phyloP scores from a whole-genome alignment of 1,140 invertebrate genomes.

The Megalopta genalis region DNA sequence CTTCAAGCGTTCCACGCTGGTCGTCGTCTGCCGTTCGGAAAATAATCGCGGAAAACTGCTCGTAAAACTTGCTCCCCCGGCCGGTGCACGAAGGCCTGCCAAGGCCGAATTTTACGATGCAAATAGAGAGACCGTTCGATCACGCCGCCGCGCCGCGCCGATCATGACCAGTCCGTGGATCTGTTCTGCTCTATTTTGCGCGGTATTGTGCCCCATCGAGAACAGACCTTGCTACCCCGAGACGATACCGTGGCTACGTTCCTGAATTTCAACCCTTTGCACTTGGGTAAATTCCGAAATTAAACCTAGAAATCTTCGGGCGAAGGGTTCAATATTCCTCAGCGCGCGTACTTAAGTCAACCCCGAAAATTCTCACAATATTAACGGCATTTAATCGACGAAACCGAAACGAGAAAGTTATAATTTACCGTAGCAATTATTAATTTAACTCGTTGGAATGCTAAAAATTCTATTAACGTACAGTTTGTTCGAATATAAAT shows the following conservation, averaged over 20 bases:
- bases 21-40: background rate
- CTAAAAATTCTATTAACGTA: too few species aligned
- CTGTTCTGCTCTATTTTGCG: background rate
- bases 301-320: too few species aligned
- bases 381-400: too few species aligned
- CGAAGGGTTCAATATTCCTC: too few species aligned
- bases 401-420: too few species aligned
- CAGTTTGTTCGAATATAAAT: too few species aligned
- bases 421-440: too few species aligned
- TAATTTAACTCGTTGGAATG: too few species aligned
- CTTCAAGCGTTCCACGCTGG: background rate
- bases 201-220: background rate
- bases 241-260: background rate
- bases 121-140: background rate
- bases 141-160: background rate
- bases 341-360: too few species aligned
- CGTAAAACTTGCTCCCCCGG: conserved; percentile 13
- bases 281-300: too few species aligned
- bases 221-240: background rate
- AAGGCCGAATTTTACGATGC: conserved; percentile 3
- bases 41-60: background rate
- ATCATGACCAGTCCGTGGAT: background rate
- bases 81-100: background rate
- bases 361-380: too few species aligned
- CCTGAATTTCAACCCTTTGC: background rate